These are phyloP conservation scores for Struthidea cinerea DNA, from an alignment of 2,113 vertebrate genomes.

Conservation along the genomic window DNA sequence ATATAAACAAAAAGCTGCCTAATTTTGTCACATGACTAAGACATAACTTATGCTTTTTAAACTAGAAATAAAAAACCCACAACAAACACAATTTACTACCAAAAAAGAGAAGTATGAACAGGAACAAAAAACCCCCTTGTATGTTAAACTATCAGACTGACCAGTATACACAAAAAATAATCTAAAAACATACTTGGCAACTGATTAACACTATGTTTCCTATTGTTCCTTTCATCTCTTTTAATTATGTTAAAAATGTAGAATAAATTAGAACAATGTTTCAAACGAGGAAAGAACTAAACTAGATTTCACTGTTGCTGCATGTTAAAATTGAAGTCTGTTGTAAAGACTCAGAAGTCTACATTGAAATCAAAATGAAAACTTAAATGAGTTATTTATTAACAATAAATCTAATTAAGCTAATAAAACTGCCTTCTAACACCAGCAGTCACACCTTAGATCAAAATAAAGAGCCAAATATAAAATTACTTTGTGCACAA, in stretches of 20 bases:
- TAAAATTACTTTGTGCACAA: background rate
- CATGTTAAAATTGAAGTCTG: background rate
- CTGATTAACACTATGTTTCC: background rate
- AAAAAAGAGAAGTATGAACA: background rate
- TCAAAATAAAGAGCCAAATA: constrained; percentile 30
- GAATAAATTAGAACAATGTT: background rate
- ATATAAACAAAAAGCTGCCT: background rate
- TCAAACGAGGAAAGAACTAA: background rate
- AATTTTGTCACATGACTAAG: background rate
- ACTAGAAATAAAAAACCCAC: background rate
- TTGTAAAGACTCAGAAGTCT: background rate
- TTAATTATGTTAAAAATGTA: background rate
- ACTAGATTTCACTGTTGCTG: background rate
- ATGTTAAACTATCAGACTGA: background rate
- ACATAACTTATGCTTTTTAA: background rate
- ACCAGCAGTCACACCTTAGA: constrained; percentile 27
- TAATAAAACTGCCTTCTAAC: constrained; percentile 5
- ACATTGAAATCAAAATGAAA: background rate
- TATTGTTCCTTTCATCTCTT: background rate
- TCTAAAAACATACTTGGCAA: background rate
- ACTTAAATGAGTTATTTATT: constrained; percentile 1
- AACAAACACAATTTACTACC: background rate
- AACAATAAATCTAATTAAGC: constrained; percentile 33
- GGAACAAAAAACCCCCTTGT: fast-evolving
- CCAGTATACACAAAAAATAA: background rate